Percentiles rank a stretch among this genome's conserved stretches.
phyloP scores from a whole-genome alignment of 30 jellyfish, hydroid and myxozoan genomes.

The Catostylus mosaicus region DNA sequence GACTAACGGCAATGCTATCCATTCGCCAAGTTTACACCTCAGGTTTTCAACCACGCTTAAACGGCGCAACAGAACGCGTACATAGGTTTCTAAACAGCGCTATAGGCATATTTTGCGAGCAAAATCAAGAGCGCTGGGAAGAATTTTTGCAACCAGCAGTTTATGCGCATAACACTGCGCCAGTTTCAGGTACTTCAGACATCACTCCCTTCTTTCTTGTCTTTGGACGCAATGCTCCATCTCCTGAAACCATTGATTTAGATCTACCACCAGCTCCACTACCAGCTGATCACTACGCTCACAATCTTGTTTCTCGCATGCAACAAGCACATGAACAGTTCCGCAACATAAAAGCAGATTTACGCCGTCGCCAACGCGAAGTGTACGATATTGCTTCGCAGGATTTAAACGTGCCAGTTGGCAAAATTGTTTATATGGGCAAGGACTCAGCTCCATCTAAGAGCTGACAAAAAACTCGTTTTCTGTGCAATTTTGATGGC shows the following conservation, averaged over 20 bases:
- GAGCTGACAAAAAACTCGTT: too few relatives aligned
- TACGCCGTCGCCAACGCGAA: too few relatives aligned
- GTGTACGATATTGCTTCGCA: too few relatives aligned
- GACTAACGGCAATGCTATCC: too few relatives aligned
- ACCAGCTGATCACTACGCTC: slow-evolving; percentile 3
- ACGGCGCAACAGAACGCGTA: slow-evolving; percentile 60
- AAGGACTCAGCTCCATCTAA: too few relatives aligned
- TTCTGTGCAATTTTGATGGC: too few relatives aligned
- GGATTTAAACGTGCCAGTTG: too few relatives aligned
- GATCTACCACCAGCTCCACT: background rate
- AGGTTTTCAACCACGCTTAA: slow-evolving; percentile 45
- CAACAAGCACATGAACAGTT: too few relatives aligned
- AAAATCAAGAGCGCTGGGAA: slow-evolving; percentile 30
- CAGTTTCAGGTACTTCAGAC: slow-evolving; percentile 28
- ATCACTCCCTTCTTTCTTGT: too few relatives aligned
- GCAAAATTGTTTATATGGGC: too few relatives aligned
- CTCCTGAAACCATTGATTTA: slow-evolving; percentile 12
- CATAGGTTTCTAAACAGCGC: slow-evolving; percentile 50
- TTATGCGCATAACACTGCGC: slow-evolving; percentile 52
- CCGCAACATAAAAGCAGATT: too few relatives aligned
- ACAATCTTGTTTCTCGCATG: background rate
- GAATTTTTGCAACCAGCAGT: slow-evolving; percentile 51
- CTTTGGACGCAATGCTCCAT: slow-evolving; percentile 54
- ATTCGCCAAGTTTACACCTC: too few relatives aligned
- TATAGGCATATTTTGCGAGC: slow-evolving; percentile 37